Evolutionary conservation across 2,797 vertebrate genomes (phyloP).

Genomic region (Anabacerthia variegaticeps): DNA sequence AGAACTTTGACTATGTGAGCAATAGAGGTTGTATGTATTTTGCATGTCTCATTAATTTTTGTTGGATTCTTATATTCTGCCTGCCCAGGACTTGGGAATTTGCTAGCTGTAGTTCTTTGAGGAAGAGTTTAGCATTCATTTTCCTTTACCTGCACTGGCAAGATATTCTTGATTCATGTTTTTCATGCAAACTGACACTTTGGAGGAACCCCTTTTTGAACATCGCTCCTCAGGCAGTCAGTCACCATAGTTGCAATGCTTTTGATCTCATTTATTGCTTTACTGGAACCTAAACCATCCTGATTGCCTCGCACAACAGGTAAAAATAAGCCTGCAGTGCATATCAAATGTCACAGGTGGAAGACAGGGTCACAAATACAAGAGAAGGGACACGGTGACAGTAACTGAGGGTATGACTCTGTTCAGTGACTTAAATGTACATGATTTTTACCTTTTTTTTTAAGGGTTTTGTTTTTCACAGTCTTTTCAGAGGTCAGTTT

Average conservation of each 20-base stretch:
- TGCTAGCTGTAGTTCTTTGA: neutral
- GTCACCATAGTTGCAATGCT: neutral
- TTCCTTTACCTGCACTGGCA: conserved; percentile 3
- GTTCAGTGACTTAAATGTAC: neutral
- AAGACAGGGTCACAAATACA: neutral
- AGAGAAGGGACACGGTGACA: neutral
- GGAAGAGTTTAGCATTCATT: neutral
- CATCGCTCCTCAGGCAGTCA: neutral
- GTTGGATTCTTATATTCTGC: neutral
- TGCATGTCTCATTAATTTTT: neutral
- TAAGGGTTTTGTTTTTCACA: conserved; percentile 19
- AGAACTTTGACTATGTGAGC: conserved; percentile 22
- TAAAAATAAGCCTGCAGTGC: neutral
- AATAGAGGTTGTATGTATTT: neutral
- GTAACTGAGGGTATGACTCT: neutral
- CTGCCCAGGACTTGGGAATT: neutral
- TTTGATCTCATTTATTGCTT: neutral
- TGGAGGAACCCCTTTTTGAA: neutral
- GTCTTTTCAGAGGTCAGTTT: neutral
- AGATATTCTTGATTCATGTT: neutral
- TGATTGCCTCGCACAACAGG: neutral
- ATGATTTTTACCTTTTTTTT: neutral
- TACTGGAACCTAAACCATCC: neutral
- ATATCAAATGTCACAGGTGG: neutral
- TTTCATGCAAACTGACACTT: neutral